A percentile compares a stretch with the other conserved stretches of the same genome.
Conservation (phyloP, 2,113 vertebrate genomes). For the Thamnaconus septentrionalis region DNA sequence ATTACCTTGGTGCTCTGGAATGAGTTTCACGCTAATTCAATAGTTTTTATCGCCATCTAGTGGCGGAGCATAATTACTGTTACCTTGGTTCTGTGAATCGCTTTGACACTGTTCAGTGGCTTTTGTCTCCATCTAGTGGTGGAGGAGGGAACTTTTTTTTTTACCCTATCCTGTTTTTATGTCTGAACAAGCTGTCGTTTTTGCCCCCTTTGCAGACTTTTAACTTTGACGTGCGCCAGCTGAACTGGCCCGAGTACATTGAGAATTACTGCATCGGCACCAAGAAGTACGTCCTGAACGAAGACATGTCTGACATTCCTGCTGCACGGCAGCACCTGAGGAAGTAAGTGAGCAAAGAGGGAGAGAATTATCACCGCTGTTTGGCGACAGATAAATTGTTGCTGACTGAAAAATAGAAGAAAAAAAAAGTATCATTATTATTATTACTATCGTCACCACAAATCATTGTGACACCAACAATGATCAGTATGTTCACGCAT, state of each 20-base stretch:
- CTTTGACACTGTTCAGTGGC: background rate
- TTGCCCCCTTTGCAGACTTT: constrained; percentile 76
- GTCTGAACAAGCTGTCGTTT: background rate
- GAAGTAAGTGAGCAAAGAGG: constrained; percentile 77
- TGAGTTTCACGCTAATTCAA: too few species aligned
- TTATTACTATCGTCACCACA: background rate
- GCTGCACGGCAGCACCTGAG: constrained; percentile 87
- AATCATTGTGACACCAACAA: background rate
- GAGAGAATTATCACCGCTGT: too few species aligned
- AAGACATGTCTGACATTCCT: constrained; percentile 94
- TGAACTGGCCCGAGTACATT: constrained; percentile 95
- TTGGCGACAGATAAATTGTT: too few species aligned
- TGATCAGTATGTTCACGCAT: too few species aligned
- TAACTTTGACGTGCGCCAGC: constrained; percentile 91
- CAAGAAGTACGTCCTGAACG: constrained; percentile 95
- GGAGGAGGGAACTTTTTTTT: background rate
- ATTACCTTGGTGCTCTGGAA: too few species aligned
- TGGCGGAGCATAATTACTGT: too few species aligned
- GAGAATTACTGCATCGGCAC: constrained; percentile 93
- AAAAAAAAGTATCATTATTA: background rate
- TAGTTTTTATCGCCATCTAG: too few species aligned
- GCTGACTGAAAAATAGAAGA: too few species aligned
- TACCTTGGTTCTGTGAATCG: too few species aligned
- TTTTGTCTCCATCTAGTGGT: constrained; percentile 34
- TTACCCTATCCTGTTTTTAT: background rate